A percentile compares a stretch with the other conserved stretches of the same genome.
Conservation (phyloP, 2,888 invertebrate genomes). For the Lepeophtheirus nordmannii region DNA sequence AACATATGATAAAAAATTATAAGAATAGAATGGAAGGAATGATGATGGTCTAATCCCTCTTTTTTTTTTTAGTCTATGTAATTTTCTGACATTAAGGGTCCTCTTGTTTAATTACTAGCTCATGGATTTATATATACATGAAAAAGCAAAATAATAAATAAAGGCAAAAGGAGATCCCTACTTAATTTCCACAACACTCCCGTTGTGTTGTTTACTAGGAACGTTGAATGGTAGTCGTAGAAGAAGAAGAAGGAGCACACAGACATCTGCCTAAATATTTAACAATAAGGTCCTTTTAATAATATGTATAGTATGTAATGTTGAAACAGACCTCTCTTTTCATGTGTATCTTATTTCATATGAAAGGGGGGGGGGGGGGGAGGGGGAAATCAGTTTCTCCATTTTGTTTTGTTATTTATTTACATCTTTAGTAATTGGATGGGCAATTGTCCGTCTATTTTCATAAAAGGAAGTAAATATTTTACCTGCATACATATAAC, state of each 20-base stretch:
- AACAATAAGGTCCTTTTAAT: slow-evolving; percentile 2
- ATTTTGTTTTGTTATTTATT: too few species aligned
- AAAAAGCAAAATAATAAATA: background rate
- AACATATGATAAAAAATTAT: too few species aligned
- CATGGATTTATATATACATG: background rate
- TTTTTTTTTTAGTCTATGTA: background rate
- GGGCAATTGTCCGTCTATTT: too few species aligned
- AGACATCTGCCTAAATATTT: slow-evolving; percentile 1
- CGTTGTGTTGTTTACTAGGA: background rate
- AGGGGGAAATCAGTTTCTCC: background rate
- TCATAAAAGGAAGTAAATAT: too few species aligned
- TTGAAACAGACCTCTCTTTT: background rate
- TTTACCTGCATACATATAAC: too few species aligned
- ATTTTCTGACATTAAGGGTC: slow-evolving; percentile 7
- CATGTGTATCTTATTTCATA: slow-evolving; percentile 1
- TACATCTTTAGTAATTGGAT: too few species aligned
- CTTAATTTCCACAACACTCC: background rate
- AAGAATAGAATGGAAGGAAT: background rate
- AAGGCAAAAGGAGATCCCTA: background rate
- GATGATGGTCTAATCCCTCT: background rate
- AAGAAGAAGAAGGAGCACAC: background rate
- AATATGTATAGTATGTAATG: too few species aligned
- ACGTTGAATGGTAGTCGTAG: background rate
- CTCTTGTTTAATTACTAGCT: slow-evolving; percentile 5
- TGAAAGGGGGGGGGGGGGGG: background rate